phyloP scores from a whole-genome alignment of 2,888 invertebrate genomes.

The Lingula anatina region DNA sequence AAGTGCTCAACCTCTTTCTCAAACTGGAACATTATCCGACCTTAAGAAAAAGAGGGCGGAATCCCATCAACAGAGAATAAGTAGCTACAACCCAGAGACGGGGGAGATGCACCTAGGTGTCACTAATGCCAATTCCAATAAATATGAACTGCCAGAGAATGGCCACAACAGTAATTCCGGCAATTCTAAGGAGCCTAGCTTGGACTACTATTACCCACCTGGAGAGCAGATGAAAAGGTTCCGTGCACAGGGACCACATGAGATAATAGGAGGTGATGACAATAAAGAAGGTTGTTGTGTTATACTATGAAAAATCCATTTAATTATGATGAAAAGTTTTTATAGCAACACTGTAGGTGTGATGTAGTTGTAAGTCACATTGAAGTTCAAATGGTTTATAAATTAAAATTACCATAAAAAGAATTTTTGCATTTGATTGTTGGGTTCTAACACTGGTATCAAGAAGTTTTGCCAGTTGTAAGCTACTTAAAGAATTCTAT shows the following conservation, averaged over 20 bases:
- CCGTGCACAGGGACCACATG: slow-evolving; percentile 24
- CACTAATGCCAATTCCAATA: not conserved
- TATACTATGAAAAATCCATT: slow-evolving; percentile 31
- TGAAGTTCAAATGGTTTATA: no score
- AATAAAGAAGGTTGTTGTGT: slow-evolving; percentile 35
- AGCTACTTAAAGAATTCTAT: no score
- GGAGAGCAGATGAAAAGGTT: slow-evolving; percentile 23
- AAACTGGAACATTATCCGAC: slow-evolving; percentile 74
- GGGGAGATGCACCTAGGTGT: not conserved
- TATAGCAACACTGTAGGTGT: no score
- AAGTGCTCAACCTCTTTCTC: slow-evolving; percentile 64
- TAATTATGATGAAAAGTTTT: no score
- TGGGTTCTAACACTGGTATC: no score
- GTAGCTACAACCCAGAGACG: not conserved
- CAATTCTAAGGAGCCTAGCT: no score
- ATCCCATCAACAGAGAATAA: slow-evolving; percentile 8
- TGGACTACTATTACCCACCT: not conserved
- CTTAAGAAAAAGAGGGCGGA: slow-evolving; percentile 78
- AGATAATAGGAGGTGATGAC: slow-evolving; percentile 31
- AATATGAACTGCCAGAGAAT: no score
- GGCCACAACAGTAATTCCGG: no score
- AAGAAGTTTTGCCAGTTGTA: no score
- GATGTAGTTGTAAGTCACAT: no score
- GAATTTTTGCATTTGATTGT: no score
- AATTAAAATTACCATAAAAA: no score